Base-by-base conservation (phyloP, 2,797 vertebrate species). In the Enteromius paludinosus region DNA sequence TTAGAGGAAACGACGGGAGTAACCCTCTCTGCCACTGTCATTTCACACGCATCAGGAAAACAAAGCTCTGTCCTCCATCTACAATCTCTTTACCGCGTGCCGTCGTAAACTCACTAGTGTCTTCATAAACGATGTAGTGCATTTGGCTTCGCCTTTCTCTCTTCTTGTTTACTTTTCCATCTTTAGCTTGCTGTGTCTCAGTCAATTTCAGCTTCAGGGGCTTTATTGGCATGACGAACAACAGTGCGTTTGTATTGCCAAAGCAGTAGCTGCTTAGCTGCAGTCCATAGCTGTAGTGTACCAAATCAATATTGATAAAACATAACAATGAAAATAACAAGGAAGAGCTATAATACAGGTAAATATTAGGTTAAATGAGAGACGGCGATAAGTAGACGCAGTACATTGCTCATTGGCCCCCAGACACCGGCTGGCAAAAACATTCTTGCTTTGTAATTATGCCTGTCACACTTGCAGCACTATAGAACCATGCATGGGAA, bases 21-120 rank as follows among this genome's bases (percentile, higher is more conserved):
- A 70, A 30, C 59, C 65, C 35, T 79, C 49, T 43, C 49, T 59
- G n/a, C n/a, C 23, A 56, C 49, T 79, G 65, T 56, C 77, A 69
- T 79, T 56, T 56, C 65, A 69, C 65, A 79, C 65, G 59, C 66
- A 80, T 71, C 49, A 56, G 71, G 80, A 78, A 76, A 56, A 81
- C 84, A 83, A 41, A 52, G 71, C 66, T 81, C 47, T 83, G 79
- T 81, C 71, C 86, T 79, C 52, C 71, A 66, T 82, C 76, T 87
- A 30, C 75, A 76, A 25, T 86, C 79, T 65, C 52, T 83, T 79
- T 78, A 73, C 69, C 47, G 69, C 64, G 28, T 71, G 54, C 45
- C 75, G 78, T 80, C 68, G 49, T 78, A 80, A 83, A 82, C 68
- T 80, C 66, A 17, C 59, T 82, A 82, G 70, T 56, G 43, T 68